Base-by-base conservation (phyloP, 1,140 invertebrate genomes). In the Odontomachus brunneus region DNA sequence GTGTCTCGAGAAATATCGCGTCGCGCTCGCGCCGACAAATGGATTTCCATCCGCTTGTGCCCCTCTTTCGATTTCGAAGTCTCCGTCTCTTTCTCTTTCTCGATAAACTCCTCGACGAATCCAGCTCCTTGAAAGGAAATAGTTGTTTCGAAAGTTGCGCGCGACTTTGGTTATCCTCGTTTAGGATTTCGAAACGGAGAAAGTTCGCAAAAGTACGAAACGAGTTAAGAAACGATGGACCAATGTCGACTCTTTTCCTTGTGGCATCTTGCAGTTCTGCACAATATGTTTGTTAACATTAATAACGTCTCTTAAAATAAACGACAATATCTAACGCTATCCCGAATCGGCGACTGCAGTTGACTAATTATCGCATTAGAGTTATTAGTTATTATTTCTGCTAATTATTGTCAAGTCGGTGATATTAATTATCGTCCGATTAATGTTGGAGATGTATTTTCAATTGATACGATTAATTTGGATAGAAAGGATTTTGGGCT, bases 131-230 rank as follows among this genome's bases (percentile, higher is more conserved):
- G 57, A 80, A 71, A 71, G 65, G 38, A 38, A 69, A 80, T 71
- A 48, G 75, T 48, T 71, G 65, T 48, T 71, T 11, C 22, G 9
- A 48, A 71, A 71, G 51, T 67, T 57, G 65, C 53, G 65, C 53
- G 67, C 65, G 69, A 80, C 65, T 80, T 69, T 80, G 29, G 65
- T 80, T 80, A 80, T 71, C 75, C 44, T 48, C 66, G 51, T 80
- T 80, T 71, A 44, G 65, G n/a, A 80, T 80, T 80, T 80, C n/a
- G 75, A 57, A 48, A 57, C 22, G 17, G 22, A 57, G 53, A 48
- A 59, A 80, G 75, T 80, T 71, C 53, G 33, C 1, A n/a, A 55
- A 55, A 19, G n/a, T 19, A n/a, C 19, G 53, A 57, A 71, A 57
- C 65, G 51, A 69, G 75, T 22, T 71, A 55, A 71, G 69, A 80